phyloP scores from a whole-genome alignment of 1,140 invertebrate genomes.

The Papilio polytes region DNA sequence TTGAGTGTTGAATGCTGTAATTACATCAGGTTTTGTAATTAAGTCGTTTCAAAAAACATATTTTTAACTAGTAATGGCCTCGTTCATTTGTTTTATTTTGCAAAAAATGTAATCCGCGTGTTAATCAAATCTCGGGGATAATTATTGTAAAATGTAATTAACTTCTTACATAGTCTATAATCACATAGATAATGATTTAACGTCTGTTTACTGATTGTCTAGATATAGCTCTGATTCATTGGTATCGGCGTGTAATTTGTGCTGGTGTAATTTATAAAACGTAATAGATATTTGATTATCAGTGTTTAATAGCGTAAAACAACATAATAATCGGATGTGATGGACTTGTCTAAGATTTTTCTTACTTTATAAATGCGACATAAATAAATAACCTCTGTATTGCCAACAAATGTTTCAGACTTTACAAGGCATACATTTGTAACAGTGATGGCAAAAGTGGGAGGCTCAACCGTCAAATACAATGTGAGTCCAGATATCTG shows the following conservation, averaged over 20 bases:
- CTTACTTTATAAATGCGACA: no score
- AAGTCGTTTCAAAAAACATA: not conserved
- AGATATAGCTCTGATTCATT: not conserved
- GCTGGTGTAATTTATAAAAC: slow-evolving; percentile 3
- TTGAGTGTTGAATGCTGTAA: not conserved
- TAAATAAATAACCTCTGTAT: no score
- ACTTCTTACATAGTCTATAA: not conserved
- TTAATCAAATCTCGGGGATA: not conserved
- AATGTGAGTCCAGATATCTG: no score
- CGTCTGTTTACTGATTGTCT: slow-evolving; percentile 17
- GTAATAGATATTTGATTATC: not conserved
- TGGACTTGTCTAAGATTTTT: no score
- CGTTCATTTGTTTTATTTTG: not conserved
- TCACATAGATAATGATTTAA: not conserved
- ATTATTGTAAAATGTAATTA: slow-evolving; percentile 13
- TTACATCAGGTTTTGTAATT: not conserved
- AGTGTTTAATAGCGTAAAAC: not conserved
- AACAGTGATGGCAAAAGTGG: no score
- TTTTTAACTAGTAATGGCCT: not conserved
- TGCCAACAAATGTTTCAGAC: no score
- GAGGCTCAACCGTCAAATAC: no score
- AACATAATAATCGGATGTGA: not conserved
- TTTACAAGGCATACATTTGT: no score
- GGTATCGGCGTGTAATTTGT: slow-evolving; percentile 2
- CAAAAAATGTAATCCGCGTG: not conserved